Conservation (phyloP, 2,113 vertebrate genomes). For the Hydrochoerus hydrochaeris region DNA sequence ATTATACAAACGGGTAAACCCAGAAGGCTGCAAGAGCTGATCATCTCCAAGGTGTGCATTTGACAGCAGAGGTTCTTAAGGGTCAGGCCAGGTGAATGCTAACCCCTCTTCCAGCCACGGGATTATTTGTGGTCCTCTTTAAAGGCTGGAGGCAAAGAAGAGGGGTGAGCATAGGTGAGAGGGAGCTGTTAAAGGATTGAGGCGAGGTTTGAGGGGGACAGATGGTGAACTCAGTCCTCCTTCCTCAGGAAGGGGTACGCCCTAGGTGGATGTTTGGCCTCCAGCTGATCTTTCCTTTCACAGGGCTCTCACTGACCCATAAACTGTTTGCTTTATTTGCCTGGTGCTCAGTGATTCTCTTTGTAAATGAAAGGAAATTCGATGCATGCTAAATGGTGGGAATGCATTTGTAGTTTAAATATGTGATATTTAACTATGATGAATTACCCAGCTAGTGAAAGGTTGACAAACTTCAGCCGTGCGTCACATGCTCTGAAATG, state of each 20-base stretch:
- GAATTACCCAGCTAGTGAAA: slow-evolving; percentile 74
- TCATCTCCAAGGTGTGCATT: neutral
- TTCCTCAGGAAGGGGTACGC: neutral
- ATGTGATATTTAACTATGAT: slow-evolving; percentile 77
- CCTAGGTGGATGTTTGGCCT: neutral
- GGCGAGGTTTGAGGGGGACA: neutral
- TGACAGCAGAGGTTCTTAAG: neutral
- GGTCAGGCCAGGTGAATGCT: neutral
- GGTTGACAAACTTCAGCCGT: slow-evolving; percentile 76
- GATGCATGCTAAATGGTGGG: slow-evolving; percentile 61
- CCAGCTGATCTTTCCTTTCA: neutral
- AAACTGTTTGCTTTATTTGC: slow-evolving; percentile 49
- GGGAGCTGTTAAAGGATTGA: neutral
- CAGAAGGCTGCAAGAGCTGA: neutral
- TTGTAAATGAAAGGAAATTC: slow-evolving; percentile 67
- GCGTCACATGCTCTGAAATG: slow-evolving; percentile 24
- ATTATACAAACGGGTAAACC: neutral
- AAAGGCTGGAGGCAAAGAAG: neutral
- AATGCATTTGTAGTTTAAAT: slow-evolving; percentile 70
- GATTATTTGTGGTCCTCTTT: neutral
- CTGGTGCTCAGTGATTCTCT: slow-evolving; percentile 41
- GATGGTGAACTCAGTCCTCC: neutral
- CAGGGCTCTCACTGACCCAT: neutral
- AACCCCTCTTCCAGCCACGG: neutral
- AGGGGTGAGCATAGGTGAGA: neutral